Conservation (phyloP, 1,140 invertebrate genomes). For the Mesaphorura yosii region DNA sequence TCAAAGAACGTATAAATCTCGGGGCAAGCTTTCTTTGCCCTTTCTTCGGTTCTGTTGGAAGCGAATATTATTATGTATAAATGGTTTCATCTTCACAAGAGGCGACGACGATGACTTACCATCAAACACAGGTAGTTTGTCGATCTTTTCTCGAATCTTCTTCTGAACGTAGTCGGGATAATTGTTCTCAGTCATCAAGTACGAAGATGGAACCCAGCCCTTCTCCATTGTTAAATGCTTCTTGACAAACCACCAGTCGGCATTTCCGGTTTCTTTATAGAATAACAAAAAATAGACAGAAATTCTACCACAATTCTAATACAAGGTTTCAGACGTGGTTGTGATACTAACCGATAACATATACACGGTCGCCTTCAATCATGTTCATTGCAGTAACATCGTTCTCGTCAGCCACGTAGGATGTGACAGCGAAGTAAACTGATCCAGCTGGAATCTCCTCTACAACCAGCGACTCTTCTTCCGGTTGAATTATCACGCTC, state of each 20-base stretch:
- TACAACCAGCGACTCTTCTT: no score
- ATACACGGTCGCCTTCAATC: slow-evolving; percentile 78
- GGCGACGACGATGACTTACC: slow-evolving; percentile 59
- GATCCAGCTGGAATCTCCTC: slow-evolving; percentile 33
- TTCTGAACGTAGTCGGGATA: slow-evolving; percentile 73
- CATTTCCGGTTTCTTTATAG: slow-evolving; percentile 53
- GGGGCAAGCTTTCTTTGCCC: slow-evolving; percentile 66
- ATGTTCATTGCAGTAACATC: slow-evolving; percentile 77
- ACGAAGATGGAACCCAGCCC: slow-evolving; percentile 82
- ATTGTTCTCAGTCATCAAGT: slow-evolving; percentile 65
- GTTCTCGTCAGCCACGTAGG: slow-evolving; percentile 73
- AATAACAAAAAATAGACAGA: slow-evolving; percentile 12
- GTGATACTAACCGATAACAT: slow-evolving; percentile 63
- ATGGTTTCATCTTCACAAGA: not conserved
- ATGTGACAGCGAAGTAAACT: slow-evolving; percentile 66
- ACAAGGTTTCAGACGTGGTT: not conserved
- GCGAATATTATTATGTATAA: not conserved
- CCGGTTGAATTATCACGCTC: not conserved
- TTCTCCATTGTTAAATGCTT: slow-evolving; percentile 81
- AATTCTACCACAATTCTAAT: slow-evolving; percentile 2
- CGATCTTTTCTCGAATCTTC: slow-evolving; percentile 79
- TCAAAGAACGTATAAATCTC: slow-evolving; percentile 69
- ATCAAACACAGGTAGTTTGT: slow-evolving; percentile 80
- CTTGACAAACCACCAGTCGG: slow-evolving; percentile 83
- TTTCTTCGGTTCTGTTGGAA: slow-evolving; percentile 53